Conservation (phyloP, 1,140 invertebrate species). For the Micrasema longulum region DNA sequence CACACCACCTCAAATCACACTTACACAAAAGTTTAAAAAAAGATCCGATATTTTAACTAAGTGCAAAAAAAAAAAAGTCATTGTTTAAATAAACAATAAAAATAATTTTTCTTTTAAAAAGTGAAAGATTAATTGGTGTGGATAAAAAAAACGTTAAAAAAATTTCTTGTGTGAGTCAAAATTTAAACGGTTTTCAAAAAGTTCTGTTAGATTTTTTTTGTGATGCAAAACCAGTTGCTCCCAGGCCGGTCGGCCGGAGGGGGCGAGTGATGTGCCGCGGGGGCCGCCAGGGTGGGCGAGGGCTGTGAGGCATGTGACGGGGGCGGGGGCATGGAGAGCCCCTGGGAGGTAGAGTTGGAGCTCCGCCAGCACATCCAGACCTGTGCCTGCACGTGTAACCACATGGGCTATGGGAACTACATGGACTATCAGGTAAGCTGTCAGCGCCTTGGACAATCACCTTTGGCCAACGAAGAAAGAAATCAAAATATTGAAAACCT, state of each 20-base stretch:
- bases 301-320: constrained; percentile 47
- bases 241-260: constrained; percentile 14
- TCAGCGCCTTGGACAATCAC: no score
- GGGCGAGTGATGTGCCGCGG: constrained; percentile 33
- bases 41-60: neutral
- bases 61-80: constrained; percentile 1
- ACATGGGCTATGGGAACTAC: constrained; percentile 92
- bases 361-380: constrained; percentile 87
- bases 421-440: constrained; percentile 86
- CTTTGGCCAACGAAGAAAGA: no score
- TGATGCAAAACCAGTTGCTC: constrained; percentile 17
- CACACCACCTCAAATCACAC: neutral
- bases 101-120: no score
- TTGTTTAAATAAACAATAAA: neutral
- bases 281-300: constrained; percentile 22
- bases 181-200: neutral
- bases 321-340: constrained; percentile 63
- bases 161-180: neutral
- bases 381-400: constrained; percentile 89
- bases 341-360: constrained; percentile 71
- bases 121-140: constrained; percentile 13
- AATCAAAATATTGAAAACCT: no score
- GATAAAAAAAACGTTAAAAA: constrained; percentile 2
- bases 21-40: constrained; percentile 5
- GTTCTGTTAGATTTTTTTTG: neutral